Conservation (phyloP, 2,113 vertebrate genomes). For the Hydropotes inermis region DNA sequence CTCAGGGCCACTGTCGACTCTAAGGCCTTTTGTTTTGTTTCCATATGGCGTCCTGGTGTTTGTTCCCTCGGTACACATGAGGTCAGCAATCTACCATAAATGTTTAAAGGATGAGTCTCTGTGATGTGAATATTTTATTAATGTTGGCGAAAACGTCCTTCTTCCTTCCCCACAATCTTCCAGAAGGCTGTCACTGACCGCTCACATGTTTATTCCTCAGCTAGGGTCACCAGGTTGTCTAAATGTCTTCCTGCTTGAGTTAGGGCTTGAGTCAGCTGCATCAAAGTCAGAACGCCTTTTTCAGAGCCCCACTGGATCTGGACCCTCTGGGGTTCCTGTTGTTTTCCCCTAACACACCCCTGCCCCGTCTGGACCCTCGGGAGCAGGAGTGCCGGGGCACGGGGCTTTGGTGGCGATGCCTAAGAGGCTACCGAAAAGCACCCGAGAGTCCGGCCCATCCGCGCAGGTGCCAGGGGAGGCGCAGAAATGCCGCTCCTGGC, state of each 20-base stretch:
- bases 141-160: neutral
- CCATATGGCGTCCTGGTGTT: neutral
- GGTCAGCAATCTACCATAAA: neutral
- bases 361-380: neutral
- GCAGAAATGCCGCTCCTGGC: neutral
- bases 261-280: neutral
- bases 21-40: neutral
- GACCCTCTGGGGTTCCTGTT: neutral
- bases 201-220: neutral
- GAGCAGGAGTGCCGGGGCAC: conserved; percentile 1
- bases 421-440: neutral
- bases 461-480: neutral
- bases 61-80: neutral
- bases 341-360: neutral
- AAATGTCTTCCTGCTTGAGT: neutral
- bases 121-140: neutral
- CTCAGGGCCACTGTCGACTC: neutral
- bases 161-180: neutral
- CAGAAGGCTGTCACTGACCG: neutral
- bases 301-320: neutral
- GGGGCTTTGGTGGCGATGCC: neutral
- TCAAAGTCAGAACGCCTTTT: neutral
- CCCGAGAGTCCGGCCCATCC: rapidly evolving
- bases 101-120: neutral
- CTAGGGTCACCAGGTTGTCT: neutral